phyloP scores from a whole-genome alignment of 1,140 invertebrate species.

The Eubasilissa regina region DNA sequence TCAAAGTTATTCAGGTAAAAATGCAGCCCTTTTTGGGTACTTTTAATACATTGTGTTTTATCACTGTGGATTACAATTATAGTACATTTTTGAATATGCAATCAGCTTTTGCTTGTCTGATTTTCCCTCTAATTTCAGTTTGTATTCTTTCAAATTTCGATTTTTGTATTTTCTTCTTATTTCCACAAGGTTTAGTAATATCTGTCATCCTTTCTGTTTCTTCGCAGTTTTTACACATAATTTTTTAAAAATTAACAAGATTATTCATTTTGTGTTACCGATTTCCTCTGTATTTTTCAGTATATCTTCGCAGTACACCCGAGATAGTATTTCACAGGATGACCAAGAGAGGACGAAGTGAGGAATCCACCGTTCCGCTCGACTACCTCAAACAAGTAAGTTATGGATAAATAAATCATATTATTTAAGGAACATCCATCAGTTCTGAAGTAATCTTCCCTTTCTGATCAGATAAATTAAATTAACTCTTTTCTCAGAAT shows the following conservation, averaged over 20 bases:
- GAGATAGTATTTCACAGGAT: slow-evolving; percentile 88
- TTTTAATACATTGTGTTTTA: too few relatives aligned
- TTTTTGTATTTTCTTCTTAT: too few relatives aligned
- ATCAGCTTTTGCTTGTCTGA: too few relatives aligned
- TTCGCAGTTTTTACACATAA: too few relatives aligned
- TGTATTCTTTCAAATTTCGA: too few relatives aligned
- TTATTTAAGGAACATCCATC: neutral
- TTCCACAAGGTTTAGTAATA: too few relatives aligned
- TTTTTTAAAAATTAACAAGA: neutral
- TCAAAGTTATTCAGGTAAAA: too few relatives aligned
- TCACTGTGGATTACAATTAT: too few relatives aligned
- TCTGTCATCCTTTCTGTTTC: too few relatives aligned
- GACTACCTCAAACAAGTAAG: slow-evolving; percentile 83
- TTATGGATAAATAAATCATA: slow-evolving; percentile 27
- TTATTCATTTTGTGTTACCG: neutral
- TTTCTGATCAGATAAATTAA: neutral
- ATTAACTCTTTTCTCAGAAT: neutral
- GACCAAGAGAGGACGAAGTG: slow-evolving; percentile 80
- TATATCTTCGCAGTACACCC: slow-evolving; percentile 89
- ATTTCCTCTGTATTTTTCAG: slow-evolving; percentile 67
- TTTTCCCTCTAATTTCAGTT: too few relatives aligned
- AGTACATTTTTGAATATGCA: too few relatives aligned
- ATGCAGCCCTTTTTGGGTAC: too few relatives aligned
- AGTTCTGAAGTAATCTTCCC: neutral
- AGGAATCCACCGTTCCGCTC: slow-evolving; percentile 82